Conservation (phyloP, 30 jellyfish, hydroid and myxozoan genomes). For the Kudoa iwatai region DNA sequence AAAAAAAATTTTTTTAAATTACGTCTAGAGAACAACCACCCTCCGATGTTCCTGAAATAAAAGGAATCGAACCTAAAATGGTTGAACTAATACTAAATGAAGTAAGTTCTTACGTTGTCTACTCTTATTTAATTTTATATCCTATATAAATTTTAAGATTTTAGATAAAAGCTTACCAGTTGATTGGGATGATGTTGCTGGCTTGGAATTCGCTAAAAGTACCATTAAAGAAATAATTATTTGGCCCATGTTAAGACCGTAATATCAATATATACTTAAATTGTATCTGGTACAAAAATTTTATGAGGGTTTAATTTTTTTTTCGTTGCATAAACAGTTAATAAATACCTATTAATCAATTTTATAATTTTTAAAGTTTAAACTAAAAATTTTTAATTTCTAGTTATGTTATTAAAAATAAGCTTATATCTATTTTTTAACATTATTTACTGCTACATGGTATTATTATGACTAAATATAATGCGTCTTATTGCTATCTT, state of each 20-base stretch:
- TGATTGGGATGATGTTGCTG: slow-evolving; percentile 85
- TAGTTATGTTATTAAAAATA: too few species aligned
- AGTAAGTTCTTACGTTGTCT: slow-evolving; percentile 5
- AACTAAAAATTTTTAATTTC: too few species aligned
- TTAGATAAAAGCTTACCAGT: slow-evolving; percentile 68
- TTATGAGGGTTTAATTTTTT: not conserved
- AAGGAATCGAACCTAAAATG: slow-evolving; percentile 7
- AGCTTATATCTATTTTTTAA: too few species aligned
- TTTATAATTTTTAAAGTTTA: too few species aligned
- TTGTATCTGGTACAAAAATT: not conserved
- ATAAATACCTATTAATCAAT: too few species aligned
- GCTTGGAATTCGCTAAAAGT: slow-evolving; percentile 58
- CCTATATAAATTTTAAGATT: slow-evolving; percentile 6
- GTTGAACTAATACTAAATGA: slow-evolving; percentile 82
- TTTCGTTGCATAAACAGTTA: too few species aligned
- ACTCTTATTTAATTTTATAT: not conserved
- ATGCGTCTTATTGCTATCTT: too few species aligned
- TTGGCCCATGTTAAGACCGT: slow-evolving; percentile 99
- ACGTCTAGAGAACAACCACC: too few species aligned
- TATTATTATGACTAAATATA: too few species aligned
- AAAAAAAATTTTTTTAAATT: too few species aligned
- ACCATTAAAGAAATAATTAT: slow-evolving; percentile 78
- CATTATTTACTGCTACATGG: too few species aligned
- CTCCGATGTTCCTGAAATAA: not conserved
- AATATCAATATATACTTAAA: slow-evolving; percentile 1